A percentile compares a stretch with the other conserved stretches of the same genome.
These are phyloP conservation scores for Rhabdophis nuchalis DNA, from an alignment of 2,797 vertebrate species.

Conservation along the genomic window DNA sequence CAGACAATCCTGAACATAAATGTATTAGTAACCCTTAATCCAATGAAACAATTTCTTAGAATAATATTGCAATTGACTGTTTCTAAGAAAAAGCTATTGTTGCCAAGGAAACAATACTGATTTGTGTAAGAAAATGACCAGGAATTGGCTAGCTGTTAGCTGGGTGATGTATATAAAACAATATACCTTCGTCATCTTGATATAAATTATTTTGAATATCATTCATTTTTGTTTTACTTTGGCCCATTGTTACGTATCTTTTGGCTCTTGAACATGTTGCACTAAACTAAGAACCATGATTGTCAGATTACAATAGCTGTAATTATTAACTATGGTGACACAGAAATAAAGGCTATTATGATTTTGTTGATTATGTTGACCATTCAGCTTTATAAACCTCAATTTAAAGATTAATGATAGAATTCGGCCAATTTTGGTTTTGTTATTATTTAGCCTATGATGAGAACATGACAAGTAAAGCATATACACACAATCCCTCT, in stretches of 20 bases:
- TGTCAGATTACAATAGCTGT: background rate
- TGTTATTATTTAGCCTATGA: background rate
- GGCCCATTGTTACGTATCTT: background rate
- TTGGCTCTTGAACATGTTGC: background rate
- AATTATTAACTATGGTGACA: background rate
- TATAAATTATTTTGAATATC: background rate
- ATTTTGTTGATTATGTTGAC: background rate
- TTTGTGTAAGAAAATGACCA: background rate
- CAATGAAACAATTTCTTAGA: background rate
- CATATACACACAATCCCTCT: background rate
- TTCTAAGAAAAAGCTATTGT: background rate
- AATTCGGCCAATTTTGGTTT: background rate
- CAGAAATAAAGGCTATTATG: background rate
- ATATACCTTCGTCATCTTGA: background rate
- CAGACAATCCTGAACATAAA: too few species aligned
- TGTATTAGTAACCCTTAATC: background rate
- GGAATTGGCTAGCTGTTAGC: background rate
- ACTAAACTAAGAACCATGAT: background rate
- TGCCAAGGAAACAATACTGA: background rate
- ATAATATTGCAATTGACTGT: background rate
- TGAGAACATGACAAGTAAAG: background rate
- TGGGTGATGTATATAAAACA: background rate
- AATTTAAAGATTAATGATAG: background rate
- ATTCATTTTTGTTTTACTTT: background rate
- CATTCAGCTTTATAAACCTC: background rate